Base-by-base conservation (phyloP, 2,797 vertebrate species). In the Falco rusticolus region DNA sequence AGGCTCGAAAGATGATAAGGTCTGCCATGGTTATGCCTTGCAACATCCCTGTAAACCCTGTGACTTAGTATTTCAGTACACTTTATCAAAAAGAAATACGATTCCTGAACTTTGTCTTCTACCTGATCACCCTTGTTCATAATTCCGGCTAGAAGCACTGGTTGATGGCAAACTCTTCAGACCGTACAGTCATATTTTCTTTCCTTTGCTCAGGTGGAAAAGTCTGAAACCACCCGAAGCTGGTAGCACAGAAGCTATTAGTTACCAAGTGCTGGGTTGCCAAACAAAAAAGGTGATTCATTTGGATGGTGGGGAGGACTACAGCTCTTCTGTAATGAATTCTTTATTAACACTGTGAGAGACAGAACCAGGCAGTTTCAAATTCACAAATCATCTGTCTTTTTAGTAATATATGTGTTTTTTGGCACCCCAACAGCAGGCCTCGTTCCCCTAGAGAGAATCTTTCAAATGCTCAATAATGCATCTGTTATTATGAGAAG, bases 341-440 rank as follows among this genome's bases (percentile, higher is more conserved):
- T 94, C 78, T 89, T 96, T 96, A 96, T 89, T 97, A 93, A 92
- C 85, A 91, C 88, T 93, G 95, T 39, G 59, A 96, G 94, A 96
- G 93, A 87, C 90, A 94, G 84, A 96, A 85, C 87, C 41, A 93
- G 47, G 84, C 96, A 95, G 94, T 93, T 94, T 94, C 87, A 94
- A 93, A 96, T 97, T 95, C 93, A 95, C 87, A 96, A 96, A 95
- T 97, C 90, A 94, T 96, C 94, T 95, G 82, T 91, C 95, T 93
- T 96, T 96, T 95, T 91, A 82, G 72, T 93, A 95, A 91, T 97
- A 97, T 92, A 84, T 97, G 92, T 96, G 84, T 0, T 53, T 96
- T 94, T 97, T 97, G 97, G 97, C 95, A 94, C 84, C 88, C 71
- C 33, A 20, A 94, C 82, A 93, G 76, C 82, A 82, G 91, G 70